Evolutionary conservation across 2,888 invertebrate genomes (phyloP).

Genomic region (Allophyes oxyacanthae): DNA sequence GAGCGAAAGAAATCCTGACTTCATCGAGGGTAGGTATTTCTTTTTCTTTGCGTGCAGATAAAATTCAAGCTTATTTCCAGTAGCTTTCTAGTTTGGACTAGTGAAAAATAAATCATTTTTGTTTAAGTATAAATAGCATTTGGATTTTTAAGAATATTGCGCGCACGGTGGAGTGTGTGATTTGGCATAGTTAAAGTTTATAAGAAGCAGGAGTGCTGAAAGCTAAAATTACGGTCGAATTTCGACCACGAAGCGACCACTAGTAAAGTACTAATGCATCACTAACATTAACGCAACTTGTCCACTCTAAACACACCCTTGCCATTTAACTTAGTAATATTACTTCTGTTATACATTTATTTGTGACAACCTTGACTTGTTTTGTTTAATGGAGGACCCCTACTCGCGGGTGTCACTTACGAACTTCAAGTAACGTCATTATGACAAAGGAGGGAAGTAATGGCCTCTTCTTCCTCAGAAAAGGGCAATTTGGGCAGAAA

Average conservation of each 20-base stretch:
- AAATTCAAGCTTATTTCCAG: background rate
- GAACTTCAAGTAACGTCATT: constrained; percentile 48
- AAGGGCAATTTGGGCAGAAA: constrained; percentile 60
- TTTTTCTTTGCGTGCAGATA: constrained; percentile 1
- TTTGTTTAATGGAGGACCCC: constrained; percentile 14
- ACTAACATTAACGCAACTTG: constrained; percentile 21
- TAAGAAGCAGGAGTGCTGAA: no score
- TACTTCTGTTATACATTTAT: constrained; percentile 41
- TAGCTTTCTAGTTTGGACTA: background rate
- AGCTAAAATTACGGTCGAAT: no score
- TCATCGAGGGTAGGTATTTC: background rate
- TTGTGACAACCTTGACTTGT: constrained; percentile 36
- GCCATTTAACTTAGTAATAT: constrained; percentile 33
- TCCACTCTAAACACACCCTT: constrained; percentile 28
- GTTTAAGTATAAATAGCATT: no score
- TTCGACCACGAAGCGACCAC: no score
- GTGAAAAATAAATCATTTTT: no score
- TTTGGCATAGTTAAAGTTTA: no score
- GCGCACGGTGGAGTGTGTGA: no score
- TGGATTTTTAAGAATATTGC: no score
- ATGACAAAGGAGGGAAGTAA: constrained; percentile 61
- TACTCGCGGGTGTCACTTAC: constrained; percentile 44
- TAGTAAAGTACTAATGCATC: background rate
- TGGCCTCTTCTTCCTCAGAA: constrained; percentile 58
- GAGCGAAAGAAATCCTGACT: constrained; percentile 9